Evolutionary conservation across 2,888 invertebrate genomes (phyloP).

Genomic region (Melangyna quadrimaculata): DNA sequence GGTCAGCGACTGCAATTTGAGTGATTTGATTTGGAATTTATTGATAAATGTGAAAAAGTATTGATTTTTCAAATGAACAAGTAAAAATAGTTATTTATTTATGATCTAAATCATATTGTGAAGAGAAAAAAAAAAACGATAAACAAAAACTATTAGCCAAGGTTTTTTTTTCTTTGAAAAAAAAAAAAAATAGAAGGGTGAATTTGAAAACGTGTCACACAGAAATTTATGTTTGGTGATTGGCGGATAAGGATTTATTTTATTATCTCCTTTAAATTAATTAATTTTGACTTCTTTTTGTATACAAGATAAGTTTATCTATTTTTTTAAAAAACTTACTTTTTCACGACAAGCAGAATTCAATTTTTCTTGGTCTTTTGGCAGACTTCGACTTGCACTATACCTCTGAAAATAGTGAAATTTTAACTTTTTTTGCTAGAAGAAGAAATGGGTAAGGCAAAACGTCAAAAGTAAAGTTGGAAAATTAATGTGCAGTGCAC

Average conservation of each 20-base stretch:
- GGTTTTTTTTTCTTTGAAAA: background rate
- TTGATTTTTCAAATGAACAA: constrained; percentile 46
- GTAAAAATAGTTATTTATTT: background rate
- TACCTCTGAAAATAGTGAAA: background rate
- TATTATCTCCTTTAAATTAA: background rate
- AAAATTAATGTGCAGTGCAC: background rate
- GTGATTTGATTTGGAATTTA: background rate
- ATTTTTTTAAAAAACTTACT: background rate
- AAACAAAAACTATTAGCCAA: background rate
- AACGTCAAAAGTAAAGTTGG: background rate
- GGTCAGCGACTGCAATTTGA: constrained; percentile 13
- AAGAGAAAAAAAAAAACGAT: background rate
- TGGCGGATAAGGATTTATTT: background rate
- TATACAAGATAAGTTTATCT: background rate
- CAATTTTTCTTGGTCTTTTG: background rate
- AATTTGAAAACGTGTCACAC: constrained; percentile 24
- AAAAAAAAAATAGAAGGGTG: background rate
- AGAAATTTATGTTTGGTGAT: background rate
- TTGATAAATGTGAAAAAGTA: constrained; percentile 21
- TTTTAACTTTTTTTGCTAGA: background rate
- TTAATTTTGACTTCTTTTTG: background rate
- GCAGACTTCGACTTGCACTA: background rate
- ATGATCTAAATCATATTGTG: background rate
- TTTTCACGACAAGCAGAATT: constrained; percentile 3
- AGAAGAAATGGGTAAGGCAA: background rate